Evolutionary conservation across 2,888 invertebrate genomes (phyloP), one percentile per base, ranked within the genome.

Genomic region (Eupithecia pulchellata): DNA sequence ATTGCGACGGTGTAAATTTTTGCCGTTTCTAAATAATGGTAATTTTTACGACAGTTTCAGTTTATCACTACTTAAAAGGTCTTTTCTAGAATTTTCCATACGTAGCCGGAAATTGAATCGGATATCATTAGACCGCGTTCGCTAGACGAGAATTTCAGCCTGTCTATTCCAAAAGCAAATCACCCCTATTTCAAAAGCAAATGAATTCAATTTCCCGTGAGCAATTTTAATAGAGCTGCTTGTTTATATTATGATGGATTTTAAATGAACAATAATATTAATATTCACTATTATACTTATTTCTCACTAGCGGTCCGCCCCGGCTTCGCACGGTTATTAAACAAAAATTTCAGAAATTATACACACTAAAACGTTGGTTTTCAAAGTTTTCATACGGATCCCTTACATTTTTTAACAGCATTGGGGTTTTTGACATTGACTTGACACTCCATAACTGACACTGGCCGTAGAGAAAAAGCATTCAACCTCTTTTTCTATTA

Each of bases 111-210:
- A 52, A 52, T 52, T 52, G 52, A 52, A 52, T 25, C 52, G 52
- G 52, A 52, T 52, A 52, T 52, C 52, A 20, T 52, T 25, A 52
- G 52, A 52, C 52, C 52, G 52, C 13, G 13, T 52, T 52, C 25
- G 20, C 47, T 47, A 25, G 52, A 52, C 11, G 52, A 52, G 20
- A 52, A 25, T 8, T 52, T 25, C 25, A 52, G 11, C n/a, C n/a
- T n/a, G n/a, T n/a, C n/a, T n/a, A 52, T 52, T 52, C 25, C 11
- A 25, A 52, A 52, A 52, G 52, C 52, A 25, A 52, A 52, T 52
- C n/a, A n/a, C n/a, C n/a, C n/a, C n/a, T n/a, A 52, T 52, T 52
- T 52, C 11, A 25, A 52, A 52, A 52, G 52, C 52, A 25, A 52
- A 52, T 52, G 25, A 25, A 25, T 52, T 52, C 52, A 52, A 52